Evolutionary conservation across 2,888 invertebrate genomes (phyloP), one percentile per base, ranked within the genome.

Genomic region (Macaria liturata): DNA sequence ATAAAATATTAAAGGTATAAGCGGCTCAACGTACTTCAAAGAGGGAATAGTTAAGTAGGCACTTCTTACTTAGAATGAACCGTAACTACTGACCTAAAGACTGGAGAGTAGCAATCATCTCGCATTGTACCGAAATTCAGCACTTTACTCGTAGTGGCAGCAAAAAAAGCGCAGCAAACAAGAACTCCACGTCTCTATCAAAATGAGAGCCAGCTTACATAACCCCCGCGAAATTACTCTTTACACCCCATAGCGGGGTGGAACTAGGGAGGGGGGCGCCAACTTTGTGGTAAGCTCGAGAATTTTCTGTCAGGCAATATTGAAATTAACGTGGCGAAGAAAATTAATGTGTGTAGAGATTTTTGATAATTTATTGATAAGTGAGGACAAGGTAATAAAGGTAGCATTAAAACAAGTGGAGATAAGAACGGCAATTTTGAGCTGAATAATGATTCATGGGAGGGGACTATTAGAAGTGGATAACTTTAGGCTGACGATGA

Each of bases 191-290:
- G 58, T 57, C 59, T 65, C 54, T 65, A 61, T 63, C 57, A 59
- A 67, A 65, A 64, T 53, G 57, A 48, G 61, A 58, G 54, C 58
- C 57, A 56, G 57, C 50, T 49, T 47, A 59, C 66, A 72, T 71
- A 67, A 69, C 67, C 68, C 67, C 53, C 46, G 57, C 63, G 64
- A 68, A 72, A 74, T 73, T 69, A 69, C 71, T 68, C 68, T 77
- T 74, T 69, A 70, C 78, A 76, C 69, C 65, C 62, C 69, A 59
- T 52, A 52, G 51, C 37, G 32, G 59, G 34, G 42, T 51, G 48
- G 30, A 55, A n/a, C 42, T 6, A 59, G 40, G 54, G 39, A 32
- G 32, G 47, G 32, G 40, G 30, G 32, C 42, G 44, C 32, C 32
- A 47, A 51, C 37, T 42, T 42, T 42, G 8, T 42, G 9, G 42